Evolutionary conservation across 2,888 invertebrate genomes (phyloP).

Genomic region (Brachyptera risi): DNA sequence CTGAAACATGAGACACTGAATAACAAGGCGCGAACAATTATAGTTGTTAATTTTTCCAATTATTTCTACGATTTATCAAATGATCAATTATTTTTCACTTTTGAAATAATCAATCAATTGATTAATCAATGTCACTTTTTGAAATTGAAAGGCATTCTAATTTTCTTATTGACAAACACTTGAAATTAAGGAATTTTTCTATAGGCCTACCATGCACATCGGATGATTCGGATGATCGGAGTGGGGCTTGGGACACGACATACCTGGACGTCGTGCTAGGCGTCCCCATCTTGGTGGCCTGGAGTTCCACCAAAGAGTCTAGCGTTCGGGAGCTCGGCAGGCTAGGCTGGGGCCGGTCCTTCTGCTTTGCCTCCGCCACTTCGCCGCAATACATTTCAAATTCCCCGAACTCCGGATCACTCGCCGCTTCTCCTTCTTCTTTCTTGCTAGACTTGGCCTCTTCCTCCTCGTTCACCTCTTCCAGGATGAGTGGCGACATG

Average conservation of each 20-base stretch:
- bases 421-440: constrained; percentile 34
- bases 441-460: background rate
- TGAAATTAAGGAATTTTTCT: too few species aligned
- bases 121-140: too few species aligned
- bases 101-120: too few species aligned
- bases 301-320: constrained; percentile 77
- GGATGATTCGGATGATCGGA: background rate
- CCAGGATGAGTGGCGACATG: constrained; percentile 40
- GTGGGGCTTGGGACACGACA: too few species aligned
- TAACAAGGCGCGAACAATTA: too few species aligned
- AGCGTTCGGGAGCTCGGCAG: constrained; percentile 78
- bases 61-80: too few species aligned
- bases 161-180: too few species aligned
- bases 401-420: constrained; percentile 47
- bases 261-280: constrained; percentile 45
- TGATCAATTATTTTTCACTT: too few species aligned
- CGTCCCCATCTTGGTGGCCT: constrained; percentile 50
- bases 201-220: too few species aligned
- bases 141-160: too few species aligned
- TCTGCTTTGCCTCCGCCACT: constrained; percentile 35
- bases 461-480: constrained; percentile 43
- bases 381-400: constrained; percentile 40
- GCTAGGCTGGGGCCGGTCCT: constrained; percentile 37
- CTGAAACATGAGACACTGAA: too few species aligned
- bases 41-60: too few species aligned